Evolutionary conservation across 2,888 invertebrate species (phyloP).

Genomic region (Xanthia togata): DNA sequence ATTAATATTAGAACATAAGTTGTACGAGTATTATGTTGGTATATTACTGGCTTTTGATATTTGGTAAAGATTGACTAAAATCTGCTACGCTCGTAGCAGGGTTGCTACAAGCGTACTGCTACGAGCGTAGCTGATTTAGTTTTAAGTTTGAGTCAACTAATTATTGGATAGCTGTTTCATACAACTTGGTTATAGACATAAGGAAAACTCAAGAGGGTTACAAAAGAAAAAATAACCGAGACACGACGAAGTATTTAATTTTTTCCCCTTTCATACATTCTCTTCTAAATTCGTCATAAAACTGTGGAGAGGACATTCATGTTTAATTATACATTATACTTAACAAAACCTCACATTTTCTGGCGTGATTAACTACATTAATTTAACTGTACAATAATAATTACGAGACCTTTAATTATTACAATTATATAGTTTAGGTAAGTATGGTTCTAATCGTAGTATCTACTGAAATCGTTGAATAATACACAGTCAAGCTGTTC

Average conservation of each 20-base stretch:
- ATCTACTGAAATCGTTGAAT: slow-evolving; percentile 82
- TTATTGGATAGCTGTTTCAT: background rate
- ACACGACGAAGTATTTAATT: slow-evolving; percentile 91
- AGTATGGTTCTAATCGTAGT: slow-evolving; percentile 82
- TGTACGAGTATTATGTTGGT: no score
- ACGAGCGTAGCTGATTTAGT: background rate
- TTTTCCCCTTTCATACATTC: slow-evolving; percentile 89
- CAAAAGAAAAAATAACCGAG: slow-evolving; percentile 84
- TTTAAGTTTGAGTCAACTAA: background rate
- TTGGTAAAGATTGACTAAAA: background rate
- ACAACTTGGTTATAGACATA: slow-evolving; percentile 24
- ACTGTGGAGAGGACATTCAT: slow-evolving; percentile 90
- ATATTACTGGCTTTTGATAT: background rate
- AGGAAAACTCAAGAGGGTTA: slow-evolving; percentile 65
- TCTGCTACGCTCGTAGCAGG: slow-evolving; percentile 12
- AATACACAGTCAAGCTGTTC: slow-evolving; percentile 71
- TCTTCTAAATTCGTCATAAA: slow-evolving; percentile 90
- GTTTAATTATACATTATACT: slow-evolving; percentile 88
- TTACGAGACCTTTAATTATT: slow-evolving; percentile 89
- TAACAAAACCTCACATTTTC: slow-evolving; percentile 89
- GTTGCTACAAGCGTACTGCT: background rate
- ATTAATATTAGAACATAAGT: no score
- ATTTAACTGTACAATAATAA: slow-evolving; percentile 90
- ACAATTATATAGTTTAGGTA: slow-evolving; percentile 85
- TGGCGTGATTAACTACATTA: slow-evolving; percentile 89